phyloP scores from a whole-genome alignment of 2,888 invertebrate genomes.

The Rhagophthalmus giganteus region DNA sequence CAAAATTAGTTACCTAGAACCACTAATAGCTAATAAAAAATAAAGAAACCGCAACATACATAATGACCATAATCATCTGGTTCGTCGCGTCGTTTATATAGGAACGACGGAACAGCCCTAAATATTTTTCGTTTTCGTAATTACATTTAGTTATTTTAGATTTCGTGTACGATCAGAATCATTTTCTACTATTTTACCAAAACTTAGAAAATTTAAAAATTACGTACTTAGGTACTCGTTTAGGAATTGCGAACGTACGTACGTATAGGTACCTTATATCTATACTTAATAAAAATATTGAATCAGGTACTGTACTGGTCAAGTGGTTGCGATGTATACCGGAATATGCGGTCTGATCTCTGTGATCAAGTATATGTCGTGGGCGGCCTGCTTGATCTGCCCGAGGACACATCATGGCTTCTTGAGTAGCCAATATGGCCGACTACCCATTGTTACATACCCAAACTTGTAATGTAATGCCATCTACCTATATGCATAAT shows the following conservation, averaged over 20 bases:
- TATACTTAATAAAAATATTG: conserved; percentile 20
- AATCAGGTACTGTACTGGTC: conserved; percentile 29
- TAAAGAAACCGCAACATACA: not conserved
- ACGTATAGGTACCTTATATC: too few species aligned
- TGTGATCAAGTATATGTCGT: conserved; percentile 51
- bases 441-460: conserved; percentile 49
- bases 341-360: conserved; percentile 40
- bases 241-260: too few species aligned
- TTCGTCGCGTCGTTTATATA: not conserved
- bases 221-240: too few species aligned
- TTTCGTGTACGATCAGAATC: too few species aligned
- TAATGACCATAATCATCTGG: conserved; percentile 3
- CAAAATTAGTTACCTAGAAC: not conserved
- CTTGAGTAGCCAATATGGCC: conserved; percentile 57
- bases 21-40: not conserved
- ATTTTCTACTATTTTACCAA: too few species aligned
- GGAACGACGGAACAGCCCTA: too few species aligned
- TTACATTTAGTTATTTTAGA: conserved; percentile 1
- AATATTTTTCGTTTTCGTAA: not conserved
- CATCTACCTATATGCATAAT: conserved; percentile 18
- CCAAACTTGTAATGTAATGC: conserved; percentile 25
- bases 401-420: conserved; percentile 55
- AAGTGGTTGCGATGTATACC: conserved; percentile 29
- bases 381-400: conserved; percentile 51
- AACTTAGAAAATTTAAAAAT: too few species aligned